These are phyloP conservation scores for Sphaeridia pumilis DNA, from an alignment of 2,888 invertebrate species.

Conservation along the genomic window DNA sequence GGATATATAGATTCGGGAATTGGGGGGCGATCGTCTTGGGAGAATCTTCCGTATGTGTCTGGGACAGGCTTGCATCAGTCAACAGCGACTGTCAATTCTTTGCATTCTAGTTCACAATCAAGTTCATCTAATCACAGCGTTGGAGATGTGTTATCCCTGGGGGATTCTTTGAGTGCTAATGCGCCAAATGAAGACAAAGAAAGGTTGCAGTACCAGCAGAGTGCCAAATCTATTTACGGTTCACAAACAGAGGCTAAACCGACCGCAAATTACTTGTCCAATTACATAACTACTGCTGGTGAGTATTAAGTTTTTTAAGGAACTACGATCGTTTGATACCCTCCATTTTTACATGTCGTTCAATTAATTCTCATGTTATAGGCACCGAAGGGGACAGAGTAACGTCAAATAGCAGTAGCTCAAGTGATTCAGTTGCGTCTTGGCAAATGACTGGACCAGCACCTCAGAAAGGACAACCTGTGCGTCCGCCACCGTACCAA, in stretches of 20 bases:
- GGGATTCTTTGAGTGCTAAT: constrained; percentile 27
- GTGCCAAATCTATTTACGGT: constrained; percentile 16
- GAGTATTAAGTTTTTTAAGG: constrained; percentile 11
- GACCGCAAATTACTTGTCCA: constrained; percentile 26
- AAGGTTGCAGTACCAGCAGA: constrained; percentile 18
- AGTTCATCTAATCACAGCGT: constrained; percentile 36
- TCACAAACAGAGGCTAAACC: constrained; percentile 26
- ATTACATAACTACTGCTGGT: constrained; percentile 25
- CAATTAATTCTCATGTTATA: not conserved
- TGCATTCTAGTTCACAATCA: constrained; percentile 38
- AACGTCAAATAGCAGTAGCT: constrained; percentile 34
- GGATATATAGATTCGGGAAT: constrained; percentile 38
- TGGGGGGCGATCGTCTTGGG: constrained; percentile 25
- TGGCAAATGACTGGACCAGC: constrained; percentile 33
- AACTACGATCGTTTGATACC: no score
- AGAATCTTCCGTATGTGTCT: constrained; percentile 20
- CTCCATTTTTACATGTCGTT: not conserved
- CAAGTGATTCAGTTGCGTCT: constrained; percentile 36
- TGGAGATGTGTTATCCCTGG: constrained; percentile 28
- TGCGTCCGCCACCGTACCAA: constrained; percentile 35
- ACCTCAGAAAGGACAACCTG: constrained; percentile 22
- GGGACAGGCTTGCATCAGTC: constrained; percentile 28
- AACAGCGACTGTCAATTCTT: constrained; percentile 30
- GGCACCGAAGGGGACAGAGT: constrained; percentile 24
- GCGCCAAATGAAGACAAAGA: constrained; percentile 27